Evolutionary conservation across 2,113 vertebrate species (phyloP).

Genomic region (Charina bottae): DNA sequence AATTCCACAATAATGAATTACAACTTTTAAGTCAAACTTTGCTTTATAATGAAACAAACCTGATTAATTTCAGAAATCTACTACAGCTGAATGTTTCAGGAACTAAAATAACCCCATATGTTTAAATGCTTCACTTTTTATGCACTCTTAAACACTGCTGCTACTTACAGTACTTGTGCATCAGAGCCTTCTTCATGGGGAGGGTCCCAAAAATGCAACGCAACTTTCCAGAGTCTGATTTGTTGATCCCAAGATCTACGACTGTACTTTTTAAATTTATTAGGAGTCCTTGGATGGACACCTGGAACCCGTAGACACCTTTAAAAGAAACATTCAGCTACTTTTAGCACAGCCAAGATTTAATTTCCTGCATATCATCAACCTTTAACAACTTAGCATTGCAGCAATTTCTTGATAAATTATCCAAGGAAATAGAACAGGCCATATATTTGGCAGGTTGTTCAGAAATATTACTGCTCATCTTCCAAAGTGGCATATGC

Average conservation of each 20-base stretch:
- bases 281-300: slow-evolving; percentile 93
- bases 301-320: slow-evolving; percentile 88
- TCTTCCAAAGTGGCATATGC: not conserved
- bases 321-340: not conserved
- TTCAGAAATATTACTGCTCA: not conserved
- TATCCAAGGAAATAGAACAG: not conserved
- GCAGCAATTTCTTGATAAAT: not conserved
- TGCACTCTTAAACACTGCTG: not conserved
- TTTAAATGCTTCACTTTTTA: not conserved
- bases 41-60: not conserved
- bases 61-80: not conserved
- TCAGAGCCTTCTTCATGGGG: slow-evolving; percentile 76
- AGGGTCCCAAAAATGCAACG: slow-evolving; percentile 94
- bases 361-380: not conserved
- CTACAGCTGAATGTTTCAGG: not conserved
- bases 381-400: not conserved
- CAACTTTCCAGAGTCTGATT: slow-evolving; percentile 94
- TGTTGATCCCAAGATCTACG: slow-evolving; percentile 98
- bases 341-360: not conserved
- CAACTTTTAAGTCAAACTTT: not conserved
- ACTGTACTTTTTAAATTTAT: slow-evolving; percentile 98
- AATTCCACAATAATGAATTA: not conserved
- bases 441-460: not conserved
- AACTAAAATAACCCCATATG: not conserved
- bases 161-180: slow-evolving; percentile 83